Evolutionary conservation across 2,797 vertebrate genomes (phyloP).

Genomic region (Atherinosoma microstoma): DNA sequence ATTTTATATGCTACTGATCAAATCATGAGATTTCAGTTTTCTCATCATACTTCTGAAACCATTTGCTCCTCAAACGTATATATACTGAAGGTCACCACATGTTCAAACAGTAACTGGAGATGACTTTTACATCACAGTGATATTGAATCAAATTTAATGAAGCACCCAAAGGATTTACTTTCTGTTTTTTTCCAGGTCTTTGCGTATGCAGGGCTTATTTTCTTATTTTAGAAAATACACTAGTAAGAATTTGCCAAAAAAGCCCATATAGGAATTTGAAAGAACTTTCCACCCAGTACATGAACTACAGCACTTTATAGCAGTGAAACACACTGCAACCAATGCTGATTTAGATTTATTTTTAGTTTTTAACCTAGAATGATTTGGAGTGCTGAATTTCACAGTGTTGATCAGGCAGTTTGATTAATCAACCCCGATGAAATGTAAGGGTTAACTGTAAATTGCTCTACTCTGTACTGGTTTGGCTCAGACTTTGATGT

Average conservation of each 20-base stretch:
- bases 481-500: too few species aligned
- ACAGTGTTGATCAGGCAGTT: not conserved
- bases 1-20: slow-evolving; percentile 1
- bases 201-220: not conserved
- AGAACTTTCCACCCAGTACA: not conserved
- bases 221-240: too few species aligned
- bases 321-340: not conserved
- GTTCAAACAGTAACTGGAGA: slow-evolving; percentile 21
- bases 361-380: not conserved
- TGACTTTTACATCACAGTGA: slow-evolving; percentile 51
- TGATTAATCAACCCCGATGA: not conserved
- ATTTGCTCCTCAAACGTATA: slow-evolving; percentile 26
- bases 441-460: too few species aligned
- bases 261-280: not conserved
- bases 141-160: slow-evolving; percentile 10
- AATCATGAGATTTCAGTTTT: not conserved
- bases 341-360: not conserved
- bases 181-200: not conserved
- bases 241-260: too few species aligned
- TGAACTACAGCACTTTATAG: not conserved
- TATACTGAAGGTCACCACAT: slow-evolving; percentile 35
- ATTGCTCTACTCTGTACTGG: too few species aligned
- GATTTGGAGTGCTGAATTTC: not conserved
- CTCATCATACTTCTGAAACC: slow-evolving; percentile 17
- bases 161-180: not conserved